Evolutionary conservation across 2,888 invertebrate species (phyloP), one percentile per base, ranked within the genome.

Genomic region (Coremacera marginata): DNA sequence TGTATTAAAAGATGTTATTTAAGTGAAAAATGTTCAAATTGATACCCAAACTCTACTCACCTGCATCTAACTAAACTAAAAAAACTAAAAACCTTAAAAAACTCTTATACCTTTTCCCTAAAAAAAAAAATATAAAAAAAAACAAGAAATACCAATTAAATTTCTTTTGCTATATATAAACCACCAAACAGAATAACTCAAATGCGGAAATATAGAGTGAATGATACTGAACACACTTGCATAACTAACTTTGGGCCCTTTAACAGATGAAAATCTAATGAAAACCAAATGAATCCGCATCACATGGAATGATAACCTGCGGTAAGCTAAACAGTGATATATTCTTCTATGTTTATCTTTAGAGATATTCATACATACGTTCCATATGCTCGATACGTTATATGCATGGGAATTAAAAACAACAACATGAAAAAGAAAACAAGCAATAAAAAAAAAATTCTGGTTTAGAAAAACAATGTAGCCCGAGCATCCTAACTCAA

Each of bases 81-180:
- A 7, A 44, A 44, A 14, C 44, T 11, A 44, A n/a, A n/a, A n/a
- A n/a, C n/a, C n/a, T 44, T 44, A 44, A 44, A 7, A 44, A 11
- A 44, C 44, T 44, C 11, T 44, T 14, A 44, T 14, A 2, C 11
- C 7, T 44, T 44, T 44, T 37, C 37, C 37, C 37, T 4, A n/a
- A n/a, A n/a, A n/a, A n/a, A n/a, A n/a, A n/a, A n/a, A n/a, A n/a
- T n/a, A n/a, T n/a, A n/a, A n/a, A n/a, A n/a, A n/a, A n/a, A n/a
- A n/a, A n/a, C 44, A 44, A 31, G 3, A 70, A 71, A 60, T 71
- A 60, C 57, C 71, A 71, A 71, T 71, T 71, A 71, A 71, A 71
- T 60, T 57, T 71, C 60, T 34, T 14, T 60, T 57, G 22, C 57
- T 60, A 60, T 8, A n/a, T 55, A 9, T 31, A 31, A 63, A 16